A percentile compares a stretch with the other conserved stretches of the same genome.
These are phyloP conservation scores for Muraenolepis orangiensis DNA, from an alignment of 2,797 vertebrate genomes.

Conservation along the genomic window DNA sequence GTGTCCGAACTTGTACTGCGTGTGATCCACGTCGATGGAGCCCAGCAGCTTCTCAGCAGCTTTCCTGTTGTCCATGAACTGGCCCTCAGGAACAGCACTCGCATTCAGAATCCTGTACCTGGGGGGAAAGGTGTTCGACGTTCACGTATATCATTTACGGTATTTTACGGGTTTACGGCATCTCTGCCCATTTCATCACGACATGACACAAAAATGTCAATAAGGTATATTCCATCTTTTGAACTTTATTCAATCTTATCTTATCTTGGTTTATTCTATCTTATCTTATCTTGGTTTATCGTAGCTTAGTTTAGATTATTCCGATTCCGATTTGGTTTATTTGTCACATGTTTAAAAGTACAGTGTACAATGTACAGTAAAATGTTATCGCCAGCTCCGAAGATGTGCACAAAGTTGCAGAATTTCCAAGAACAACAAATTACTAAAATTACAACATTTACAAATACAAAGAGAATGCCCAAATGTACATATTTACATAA, in stretches of 20 bases:
- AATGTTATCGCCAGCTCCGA: no score
- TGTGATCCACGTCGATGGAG: constrained; percentile 83
- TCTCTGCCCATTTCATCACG: neutral
- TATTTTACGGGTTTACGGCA: no score
- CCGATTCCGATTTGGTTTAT: no score
- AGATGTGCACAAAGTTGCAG: no score
- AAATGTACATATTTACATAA: no score
- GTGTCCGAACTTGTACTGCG: constrained; percentile 82
- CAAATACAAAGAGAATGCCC: no score
- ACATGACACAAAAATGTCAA: neutral
- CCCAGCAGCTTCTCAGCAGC: constrained; percentile 84
- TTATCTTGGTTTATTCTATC: neutral
- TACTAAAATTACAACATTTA: no score
- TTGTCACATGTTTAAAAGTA: no score
- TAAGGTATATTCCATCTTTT: neutral
- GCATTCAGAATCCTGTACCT: constrained; percentile 78
- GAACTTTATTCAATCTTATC: neutral
- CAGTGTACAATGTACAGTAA: no score
- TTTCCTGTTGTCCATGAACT: constrained; percentile 86
- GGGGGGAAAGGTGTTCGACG: neutral
- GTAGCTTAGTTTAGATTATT: neutral
- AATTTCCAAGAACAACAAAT: no score
- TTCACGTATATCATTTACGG: no score
- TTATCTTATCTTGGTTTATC: neutral
- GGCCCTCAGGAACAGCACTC: constrained; percentile 81